A percentile compares a stretch with the other conserved stretches of the same genome.
Evolutionary conservation across 2,797 vertebrate species (phyloP).

Genomic region (Dryobates pubescens): DNA sequence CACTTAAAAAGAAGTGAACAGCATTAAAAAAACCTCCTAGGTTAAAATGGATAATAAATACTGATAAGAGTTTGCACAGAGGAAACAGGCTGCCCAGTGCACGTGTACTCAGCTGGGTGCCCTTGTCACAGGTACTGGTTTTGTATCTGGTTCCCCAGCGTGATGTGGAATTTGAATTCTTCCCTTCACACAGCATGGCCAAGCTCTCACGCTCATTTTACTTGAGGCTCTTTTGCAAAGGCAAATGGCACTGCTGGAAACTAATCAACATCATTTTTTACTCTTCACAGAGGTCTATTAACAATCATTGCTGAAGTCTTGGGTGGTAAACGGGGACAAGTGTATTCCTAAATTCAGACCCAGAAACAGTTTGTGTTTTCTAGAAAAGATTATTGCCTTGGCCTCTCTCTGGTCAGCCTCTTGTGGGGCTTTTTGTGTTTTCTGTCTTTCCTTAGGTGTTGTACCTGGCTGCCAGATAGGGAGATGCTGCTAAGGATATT

Average conservation of each 20-base stretch:
- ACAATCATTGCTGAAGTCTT: conserved; percentile 54
- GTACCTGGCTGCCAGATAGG: not conserved
- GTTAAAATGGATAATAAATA: conserved; percentile 14
- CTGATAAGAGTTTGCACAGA: not conserved
- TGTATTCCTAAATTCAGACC: conserved; percentile 10
- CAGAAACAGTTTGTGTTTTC: conserved; percentile 23
- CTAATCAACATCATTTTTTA: conserved; percentile 73
- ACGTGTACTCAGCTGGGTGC: not conserved
- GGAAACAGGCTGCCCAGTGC: not conserved
- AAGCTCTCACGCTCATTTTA: conserved; percentile 44
- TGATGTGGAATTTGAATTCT: conserved; percentile 65
- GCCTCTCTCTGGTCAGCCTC: not conserved
- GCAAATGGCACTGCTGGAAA: conserved; percentile 72
- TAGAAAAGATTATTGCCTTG: not conserved
- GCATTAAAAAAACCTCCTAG: not conserved
- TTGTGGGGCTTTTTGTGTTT: not conserved
- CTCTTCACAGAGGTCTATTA: conserved; percentile 66
- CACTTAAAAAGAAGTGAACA: conserved; percentile 11
- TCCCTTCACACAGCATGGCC: conserved; percentile 59
- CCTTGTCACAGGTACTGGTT: conserved; percentile 53
- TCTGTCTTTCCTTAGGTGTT: not conserved
- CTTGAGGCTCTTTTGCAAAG: conserved; percentile 61
- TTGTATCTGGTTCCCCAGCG: not conserved
- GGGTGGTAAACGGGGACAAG: conserved; percentile 16
- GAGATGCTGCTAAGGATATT: conserved; percentile 9